Base-by-base conservation (phyloP, 2,888 invertebrate genomes). In the Crepidodera aurea region DNA sequence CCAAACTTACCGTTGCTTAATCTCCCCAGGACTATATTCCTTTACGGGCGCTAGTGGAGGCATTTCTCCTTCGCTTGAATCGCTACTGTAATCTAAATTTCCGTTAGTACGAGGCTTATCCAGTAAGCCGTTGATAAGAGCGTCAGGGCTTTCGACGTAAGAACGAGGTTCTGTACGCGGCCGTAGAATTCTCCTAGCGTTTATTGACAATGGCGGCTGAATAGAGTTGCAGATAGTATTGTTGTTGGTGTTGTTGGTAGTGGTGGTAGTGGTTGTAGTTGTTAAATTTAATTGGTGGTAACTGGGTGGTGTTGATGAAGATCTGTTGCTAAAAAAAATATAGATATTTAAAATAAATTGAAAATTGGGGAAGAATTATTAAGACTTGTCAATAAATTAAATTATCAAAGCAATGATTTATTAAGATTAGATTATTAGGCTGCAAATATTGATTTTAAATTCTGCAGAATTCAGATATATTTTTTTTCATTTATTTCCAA, bases 131-230 rank as follows among this genome's bases (percentile, higher is more conserved):
- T 82, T 82, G 46, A 78, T 71, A 65, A 80, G 60, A 66, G 72
- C 70, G 73, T 79, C 77, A 91, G 94, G 0, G 90, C 93, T 75
- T 79, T 94, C 94, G 0, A 92, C 93, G 80, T 94, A 94, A 73
- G 92, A 93, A 73, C 93, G 88, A 61, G 87, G 88, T 77, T 93
- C 94, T 3, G 90, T 91, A 59, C 94, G 86, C 3, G 94, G 94
- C 66, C 94, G 86, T 64, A 94, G 82, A 73, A 93, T 92, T 62
- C 94, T 84, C 67, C 93, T 70, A 0, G 75, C 70, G 64, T 74
- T 71, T 12, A 73, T 60, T 12, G 71, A 67, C 58, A 73, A 74
- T n/a, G 69, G 64, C 12, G 61, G 70, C 25, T 69, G 60, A 10
- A 42, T 12, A 22, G 32, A 29, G 34, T 44, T 42, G 22, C 29